Base-by-base conservation (phyloP, 2,888 invertebrate genomes). In the Perizoma flavofasciatum region DNA sequence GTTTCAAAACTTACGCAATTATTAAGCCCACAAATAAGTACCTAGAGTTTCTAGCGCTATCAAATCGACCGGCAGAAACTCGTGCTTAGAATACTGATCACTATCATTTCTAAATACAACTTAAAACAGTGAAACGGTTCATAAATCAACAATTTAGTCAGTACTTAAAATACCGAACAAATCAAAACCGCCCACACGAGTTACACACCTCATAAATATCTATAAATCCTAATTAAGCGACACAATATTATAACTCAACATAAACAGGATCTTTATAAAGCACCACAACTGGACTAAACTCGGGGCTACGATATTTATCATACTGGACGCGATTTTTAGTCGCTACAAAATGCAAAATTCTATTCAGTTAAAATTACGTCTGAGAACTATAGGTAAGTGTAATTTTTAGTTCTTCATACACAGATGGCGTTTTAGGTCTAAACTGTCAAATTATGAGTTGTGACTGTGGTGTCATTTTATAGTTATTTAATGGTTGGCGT, bases 151-250 rank as follows among this genome's bases (percentile, higher is more conserved):
- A 54, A 58, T 57, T 61, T 45, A 55, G 58, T 44, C 45, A 40
- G 48, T 50, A 50, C 53, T 61, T 61, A 61, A 61, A 61, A 61
- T 57, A 43, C 61, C 57, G 41, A 46, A 61, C 61, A 57, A 54
- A 53, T 57, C 46, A 47, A 22, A 53, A 8, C 48, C 35, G 53
- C 53, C 53, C 54, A 54, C 61, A 49, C 55, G 41, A 54, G 43
- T 47, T 9, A 54, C 57, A 61, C 61, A 45, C 57, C 54, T 62
- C 58, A n/a, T 58, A 55, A 58, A 55, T 62, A 61, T 58, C 54
- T 48, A 58, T 62, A 62, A 58, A 62, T 58, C 51, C 51, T 55
- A 58, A 62, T 58, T 58, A 62, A 41, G 61, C 58, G 61, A 55
- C 61, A 54, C 53, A 40, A 57, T 57, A 57, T 61, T 54, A 57